Evolutionary conservation across 1,140 invertebrate species (phyloP), one percentile per base, ranked within the genome.

Genomic region (Drosophila busckii): DNA sequence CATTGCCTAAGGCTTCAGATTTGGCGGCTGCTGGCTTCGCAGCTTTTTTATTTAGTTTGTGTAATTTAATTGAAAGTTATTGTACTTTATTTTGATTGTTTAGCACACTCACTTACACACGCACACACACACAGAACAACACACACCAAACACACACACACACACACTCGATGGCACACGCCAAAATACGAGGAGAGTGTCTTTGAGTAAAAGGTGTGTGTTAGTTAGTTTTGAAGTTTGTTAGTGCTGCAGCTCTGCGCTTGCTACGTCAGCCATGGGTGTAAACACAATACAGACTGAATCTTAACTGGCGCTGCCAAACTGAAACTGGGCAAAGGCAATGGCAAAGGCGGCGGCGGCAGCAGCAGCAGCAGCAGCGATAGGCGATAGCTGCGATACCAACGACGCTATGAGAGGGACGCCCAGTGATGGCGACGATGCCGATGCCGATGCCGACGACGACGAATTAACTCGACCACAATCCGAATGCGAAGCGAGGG

Each of bases 261-360:
- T 80, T 73, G 60, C 64, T 71, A 85, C 83, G 83, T 85, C 83
- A 85, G 83, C 68, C 83, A 82, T 85, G 83, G 83, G 82, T 85
- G 83, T 85, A 85, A 85, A 82, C 82, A 85, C 82, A 85, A 85
- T 85, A 85, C 82, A 85, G 82, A 85, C 83, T 85, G 82, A 85
- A 76, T 66, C 69, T 62, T 69, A 83, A 70, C 59, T 67, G 55
- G 50, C 50, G n/a, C n/a, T n/a, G n/a, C n/a, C n/a, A n/a, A 40
- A 58, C 44, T 59, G 52, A 48, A 69, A 59, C 61, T 60, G 54
- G 56, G 64, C 54, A 38, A 34, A 31, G 25, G 32, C 35, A 34
- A 7, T 20, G 37, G 22, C 50, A 13, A 16, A 15, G 45, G 25
- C 34, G 32, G 41, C 20, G 44, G 20, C 22, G 20, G 22, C 46